Percentiles rank a stretch among this genome's conserved stretches.
These are phyloP conservation scores for Anoplophora glabripennis DNA, from an alignment of 1,140 invertebrate genomes.

Conservation along the genomic window DNA sequence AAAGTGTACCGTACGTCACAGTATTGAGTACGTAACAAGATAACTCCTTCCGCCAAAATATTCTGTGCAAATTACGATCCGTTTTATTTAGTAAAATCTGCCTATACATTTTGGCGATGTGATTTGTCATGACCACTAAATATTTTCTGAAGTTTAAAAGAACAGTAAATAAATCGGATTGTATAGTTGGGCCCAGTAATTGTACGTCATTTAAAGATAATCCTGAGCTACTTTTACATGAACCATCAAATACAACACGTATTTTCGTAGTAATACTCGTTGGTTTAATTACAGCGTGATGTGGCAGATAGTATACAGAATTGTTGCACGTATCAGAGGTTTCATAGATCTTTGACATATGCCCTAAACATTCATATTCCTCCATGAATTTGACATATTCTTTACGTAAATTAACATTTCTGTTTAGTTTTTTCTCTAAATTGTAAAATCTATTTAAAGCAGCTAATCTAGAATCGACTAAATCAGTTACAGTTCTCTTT, in stretches of 20 bases:
- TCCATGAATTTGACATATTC: constrained; percentile 39
- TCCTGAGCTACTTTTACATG: constrained; percentile 8
- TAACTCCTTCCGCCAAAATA: constrained; percentile 6
- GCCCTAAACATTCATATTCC: constrained; percentile 33
- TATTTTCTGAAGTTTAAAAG: not conserved
- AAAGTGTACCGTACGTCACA: not conserved
- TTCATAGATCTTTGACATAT: constrained; percentile 30
- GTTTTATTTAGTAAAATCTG: constrained; percentile 5
- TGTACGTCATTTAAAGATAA: no score
- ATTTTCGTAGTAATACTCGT: constrained; percentile 33
- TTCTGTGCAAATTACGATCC: constrained; percentile 1
- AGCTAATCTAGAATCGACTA: constrained; percentile 8
- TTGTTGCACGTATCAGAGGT: not conserved
- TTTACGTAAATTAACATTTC: constrained; percentile 14
- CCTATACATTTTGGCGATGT: constrained; percentile 14
- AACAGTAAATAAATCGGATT: no score
- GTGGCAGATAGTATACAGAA: constrained; percentile 34
- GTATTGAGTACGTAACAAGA: not conserved
- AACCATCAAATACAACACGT: constrained; percentile 41
- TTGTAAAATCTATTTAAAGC: constrained; percentile 12
- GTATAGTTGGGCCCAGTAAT: no score
- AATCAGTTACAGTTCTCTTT: not conserved
- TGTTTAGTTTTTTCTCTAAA: constrained; percentile 10
- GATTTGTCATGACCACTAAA: not conserved
- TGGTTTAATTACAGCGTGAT: constrained; percentile 36